phyloP scores from a whole-genome alignment of 1,140 invertebrate species.

The Notospermus geniculatus region DNA sequence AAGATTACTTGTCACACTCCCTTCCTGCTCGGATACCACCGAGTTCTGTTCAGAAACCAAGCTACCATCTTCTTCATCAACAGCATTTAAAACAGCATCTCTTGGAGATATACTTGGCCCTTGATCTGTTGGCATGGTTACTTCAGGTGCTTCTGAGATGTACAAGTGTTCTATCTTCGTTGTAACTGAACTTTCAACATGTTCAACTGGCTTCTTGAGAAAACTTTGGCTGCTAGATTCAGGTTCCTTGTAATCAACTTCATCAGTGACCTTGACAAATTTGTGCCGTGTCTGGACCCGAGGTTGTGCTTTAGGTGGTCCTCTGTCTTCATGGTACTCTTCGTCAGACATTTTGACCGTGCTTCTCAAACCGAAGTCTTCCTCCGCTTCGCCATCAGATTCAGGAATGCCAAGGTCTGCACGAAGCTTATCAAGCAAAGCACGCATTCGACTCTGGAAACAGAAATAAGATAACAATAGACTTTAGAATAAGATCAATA shows the following conservation, averaged over 20 bases:
- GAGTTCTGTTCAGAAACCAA: not conserved
- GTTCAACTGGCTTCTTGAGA: no score
- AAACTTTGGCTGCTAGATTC: no score
- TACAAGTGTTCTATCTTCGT: not conserved
- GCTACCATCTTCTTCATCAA: not conserved
- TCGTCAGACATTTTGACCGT: not conserved
- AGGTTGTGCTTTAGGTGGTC: not conserved
- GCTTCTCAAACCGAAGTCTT: slow-evolving; percentile 5
- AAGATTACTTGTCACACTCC: not conserved
- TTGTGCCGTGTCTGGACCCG: not conserved
- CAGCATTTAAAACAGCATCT: not conserved
- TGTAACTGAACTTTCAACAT: not conserved
- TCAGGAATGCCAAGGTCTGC: slow-evolving; percentile 34
- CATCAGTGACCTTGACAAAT: not conserved
- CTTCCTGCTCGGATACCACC: not conserved
- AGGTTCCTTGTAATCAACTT: not conserved
- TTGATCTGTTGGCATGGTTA: not conserved
- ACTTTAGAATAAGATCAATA: no score
- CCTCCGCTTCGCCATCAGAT: slow-evolving; percentile 13
- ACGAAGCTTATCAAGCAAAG: slow-evolving; percentile 32
- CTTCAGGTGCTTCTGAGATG: not conserved
- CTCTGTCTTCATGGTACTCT: not conserved
- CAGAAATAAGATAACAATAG: no score
- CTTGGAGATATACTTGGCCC: no score
- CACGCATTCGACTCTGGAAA: slow-evolving; percentile 35